These are phyloP conservation scores for Heterotilapia buettikoferi DNA, from an alignment of 2,113 vertebrate species.

Conservation along the genomic window DNA sequence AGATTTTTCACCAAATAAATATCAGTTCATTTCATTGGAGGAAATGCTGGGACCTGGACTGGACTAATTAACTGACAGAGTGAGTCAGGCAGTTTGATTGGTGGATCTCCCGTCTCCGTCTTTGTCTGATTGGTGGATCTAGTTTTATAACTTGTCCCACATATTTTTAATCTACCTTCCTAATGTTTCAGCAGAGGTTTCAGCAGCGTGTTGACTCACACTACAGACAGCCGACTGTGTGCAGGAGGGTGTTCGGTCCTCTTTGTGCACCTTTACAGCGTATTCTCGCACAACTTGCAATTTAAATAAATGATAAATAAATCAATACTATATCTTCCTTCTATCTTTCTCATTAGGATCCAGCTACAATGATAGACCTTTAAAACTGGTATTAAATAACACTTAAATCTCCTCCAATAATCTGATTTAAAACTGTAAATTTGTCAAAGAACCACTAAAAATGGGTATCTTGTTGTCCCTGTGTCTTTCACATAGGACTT, in stretches of 20 bases:
- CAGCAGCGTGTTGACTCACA: background rate
- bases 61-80: background rate
- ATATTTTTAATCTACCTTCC: background rate
- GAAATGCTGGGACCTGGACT: background rate
- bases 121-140: background rate
- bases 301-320: background rate
- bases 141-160: background rate
- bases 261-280: fast-evolving
- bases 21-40: background rate
- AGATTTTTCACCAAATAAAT: background rate
- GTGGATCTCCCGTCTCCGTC: background rate
- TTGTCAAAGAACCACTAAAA: background rate
- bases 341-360: background rate
- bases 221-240: background rate
- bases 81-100: background rate
- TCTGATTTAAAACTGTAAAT: background rate
- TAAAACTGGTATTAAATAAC: background rate
- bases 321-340: background rate
- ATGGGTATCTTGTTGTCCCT: fast-evolving
- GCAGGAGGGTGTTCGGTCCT: background rate
- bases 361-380: background rate
- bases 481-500: background rate
- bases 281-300: background rate
- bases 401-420: background rate
- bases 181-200: background rate